Percentiles rank a stretch among this genome's conserved stretches.
Evolutionary conservation across 23 tunicate species (phyloP).

Genomic region (Trididemnum miniatum): DNA sequence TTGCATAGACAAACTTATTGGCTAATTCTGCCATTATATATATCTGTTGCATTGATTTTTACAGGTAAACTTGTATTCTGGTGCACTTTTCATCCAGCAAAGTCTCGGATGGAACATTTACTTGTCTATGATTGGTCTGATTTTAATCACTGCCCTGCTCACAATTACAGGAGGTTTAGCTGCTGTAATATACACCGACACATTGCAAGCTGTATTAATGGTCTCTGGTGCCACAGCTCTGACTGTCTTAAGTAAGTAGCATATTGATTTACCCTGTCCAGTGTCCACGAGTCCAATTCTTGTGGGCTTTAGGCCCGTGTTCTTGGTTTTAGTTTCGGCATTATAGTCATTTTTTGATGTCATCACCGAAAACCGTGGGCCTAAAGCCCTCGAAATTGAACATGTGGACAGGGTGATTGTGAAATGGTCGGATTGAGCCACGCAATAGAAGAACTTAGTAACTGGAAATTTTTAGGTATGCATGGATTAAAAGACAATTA

Average conservation of each 20-base stretch:
- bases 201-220: constrained; percentile 83
- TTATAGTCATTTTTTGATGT: not conserved
- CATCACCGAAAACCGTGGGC: no score
- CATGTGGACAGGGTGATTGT: no score
- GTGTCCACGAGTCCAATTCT: not conserved
- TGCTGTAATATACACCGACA: constrained; percentile 95
- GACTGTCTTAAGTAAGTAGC: constrained; percentile 53
- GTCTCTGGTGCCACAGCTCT: constrained; percentile 67
- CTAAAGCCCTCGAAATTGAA: no score
- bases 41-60: not conserved
- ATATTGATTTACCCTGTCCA: no score
- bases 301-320: no score
- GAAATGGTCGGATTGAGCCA: no score
- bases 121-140: constrained; percentile 71
- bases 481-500: no score
- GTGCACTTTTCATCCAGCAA: constrained; percentile 80
- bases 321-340: no score
- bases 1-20: no score
- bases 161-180: constrained; percentile 90
- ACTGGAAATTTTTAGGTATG: no score
- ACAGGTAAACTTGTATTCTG: constrained; percentile 80
- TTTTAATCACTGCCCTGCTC: constrained; percentile 74
- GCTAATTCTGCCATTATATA: no score
- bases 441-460: no score
- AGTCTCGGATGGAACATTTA: constrained; percentile 89